Evolutionary conservation across 2,888 invertebrate species (phyloP), one percentile per base, ranked within the genome.

Genomic region (Hybos culiciformis): DNA sequence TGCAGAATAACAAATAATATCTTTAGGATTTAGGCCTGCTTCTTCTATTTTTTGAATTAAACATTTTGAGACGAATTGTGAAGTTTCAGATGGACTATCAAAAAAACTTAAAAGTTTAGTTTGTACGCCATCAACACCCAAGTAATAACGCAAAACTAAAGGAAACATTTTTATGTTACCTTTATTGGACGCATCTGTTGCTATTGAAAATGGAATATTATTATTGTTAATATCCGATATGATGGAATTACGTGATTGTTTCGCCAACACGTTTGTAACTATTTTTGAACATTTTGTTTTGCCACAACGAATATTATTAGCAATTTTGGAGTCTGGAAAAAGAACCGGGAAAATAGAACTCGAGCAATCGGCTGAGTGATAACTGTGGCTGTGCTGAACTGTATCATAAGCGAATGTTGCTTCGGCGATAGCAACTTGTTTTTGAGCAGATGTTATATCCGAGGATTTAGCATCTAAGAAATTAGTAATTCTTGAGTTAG

Each of bases 61-160:
- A 20, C 12, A 19, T 15, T n/a, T 39, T 19, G 39, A 20, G 11
- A 39, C 32, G 14, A 32, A 7, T 29, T 29, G 12, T n/a, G 18
- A 36, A 20, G 36, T 36, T 36, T 36, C 36, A n/a, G 19, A 20
- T 9, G 36, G 19, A 36, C 36, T 36, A 19, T 36, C 36, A 36
- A 36, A 36, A 36, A 36, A 17, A 20, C 20, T 36, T 8, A 36
- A 8, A 36, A 36, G 7, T 36, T 36, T 36, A 20, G 36, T 36
- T 36, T 36, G 36, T 15, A 36, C 36, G 12, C 36, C 36, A 12
- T 12, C 12, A 6, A 19, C 18, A 19, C 19, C 19, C 12, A 34
- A 11, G 19, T 19, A 34, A 19, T 34, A 34, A 11, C 19, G 17
- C 34, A 34, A 26, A 3, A 26, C 26, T 7, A 26, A 26, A 26